Conservation (phyloP, 2,797 vertebrate species). For the Pseudocheirus occidentalis region DNA sequence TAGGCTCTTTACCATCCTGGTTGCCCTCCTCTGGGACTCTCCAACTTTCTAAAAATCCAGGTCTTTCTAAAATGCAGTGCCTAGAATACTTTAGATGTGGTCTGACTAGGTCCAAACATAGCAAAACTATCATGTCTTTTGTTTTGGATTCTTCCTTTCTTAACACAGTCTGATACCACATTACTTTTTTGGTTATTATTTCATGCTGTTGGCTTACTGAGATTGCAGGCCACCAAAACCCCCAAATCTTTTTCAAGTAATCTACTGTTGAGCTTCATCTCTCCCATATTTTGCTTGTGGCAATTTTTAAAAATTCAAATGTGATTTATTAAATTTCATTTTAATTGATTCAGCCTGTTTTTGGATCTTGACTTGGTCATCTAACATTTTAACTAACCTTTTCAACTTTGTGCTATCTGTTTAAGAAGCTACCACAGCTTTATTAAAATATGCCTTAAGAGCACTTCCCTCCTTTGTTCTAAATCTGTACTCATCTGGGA, state of each 20-base stretch:
- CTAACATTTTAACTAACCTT: background rate
- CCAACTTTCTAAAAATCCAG: background rate
- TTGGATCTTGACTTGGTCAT: background rate
- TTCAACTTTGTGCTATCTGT: background rate
- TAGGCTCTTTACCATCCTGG: background rate
- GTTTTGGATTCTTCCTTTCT: background rate
- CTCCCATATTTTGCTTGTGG: background rate
- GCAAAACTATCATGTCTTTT: background rate
- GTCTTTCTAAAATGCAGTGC: background rate
- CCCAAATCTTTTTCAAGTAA: background rate
- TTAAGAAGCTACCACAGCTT: background rate
- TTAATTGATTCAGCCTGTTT: background rate
- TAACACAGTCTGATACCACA: background rate
- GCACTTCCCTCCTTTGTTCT: background rate
- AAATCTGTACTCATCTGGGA: background rate
- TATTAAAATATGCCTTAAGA: background rate
- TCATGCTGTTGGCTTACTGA: background rate
- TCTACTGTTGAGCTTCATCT: background rate
- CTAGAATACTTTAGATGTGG: background rate
- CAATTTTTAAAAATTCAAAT: background rate
- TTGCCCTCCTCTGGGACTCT: background rate
- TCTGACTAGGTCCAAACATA: background rate
- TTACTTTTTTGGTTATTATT: background rate
- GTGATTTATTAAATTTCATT: background rate
- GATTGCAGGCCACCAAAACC: background rate